Conservation (phyloP, 2,888 invertebrate genomes). For the Drosophila helvetica region DNA sequence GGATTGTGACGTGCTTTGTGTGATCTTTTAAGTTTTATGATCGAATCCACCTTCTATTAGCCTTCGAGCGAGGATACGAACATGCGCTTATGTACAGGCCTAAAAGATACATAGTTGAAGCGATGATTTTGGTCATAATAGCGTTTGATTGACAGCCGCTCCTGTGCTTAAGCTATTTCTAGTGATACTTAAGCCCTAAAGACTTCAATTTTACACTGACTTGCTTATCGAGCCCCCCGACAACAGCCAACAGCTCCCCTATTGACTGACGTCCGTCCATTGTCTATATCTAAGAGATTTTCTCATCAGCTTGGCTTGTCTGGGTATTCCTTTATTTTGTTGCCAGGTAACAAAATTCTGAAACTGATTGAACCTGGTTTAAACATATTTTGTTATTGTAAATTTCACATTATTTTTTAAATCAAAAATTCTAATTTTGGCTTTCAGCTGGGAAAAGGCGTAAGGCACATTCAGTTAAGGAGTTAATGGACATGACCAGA, state of each 20-base stretch:
- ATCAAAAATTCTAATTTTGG: conserved; percentile 5
- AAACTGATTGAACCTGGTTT: conserved; percentile 2
- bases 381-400: conserved; percentile 2
- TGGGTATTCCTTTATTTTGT: conserved; percentile 36
- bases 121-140: conserved; percentile 11
- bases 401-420: background rate
- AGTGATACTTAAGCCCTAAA: conserved; percentile 51
- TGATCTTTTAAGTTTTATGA: background rate
- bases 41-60: background rate
- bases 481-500: conserved; percentile 49
- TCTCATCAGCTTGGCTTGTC: conserved; percentile 52
- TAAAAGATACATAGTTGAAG: background rate
- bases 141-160: conserved; percentile 60
- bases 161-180: conserved; percentile 46
- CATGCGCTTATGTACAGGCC: background rate
- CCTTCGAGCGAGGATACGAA: background rate
- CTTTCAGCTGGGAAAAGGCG: conserved; percentile 4
- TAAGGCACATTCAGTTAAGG: background rate
- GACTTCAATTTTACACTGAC: conserved; percentile 55
- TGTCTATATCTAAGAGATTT: conserved; percentile 55
- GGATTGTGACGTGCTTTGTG: background rate
- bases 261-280: conserved; percentile 27
- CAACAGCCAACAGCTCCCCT: conserved; percentile 24
- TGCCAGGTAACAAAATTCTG: conserved; percentile 26
- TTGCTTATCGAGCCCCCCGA: conserved; percentile 59